Percentiles rank a stretch among this genome's conserved stretches.
Conservation (phyloP, 2,797 vertebrate genomes). For the Hippopotamyrus pictus region DNA sequence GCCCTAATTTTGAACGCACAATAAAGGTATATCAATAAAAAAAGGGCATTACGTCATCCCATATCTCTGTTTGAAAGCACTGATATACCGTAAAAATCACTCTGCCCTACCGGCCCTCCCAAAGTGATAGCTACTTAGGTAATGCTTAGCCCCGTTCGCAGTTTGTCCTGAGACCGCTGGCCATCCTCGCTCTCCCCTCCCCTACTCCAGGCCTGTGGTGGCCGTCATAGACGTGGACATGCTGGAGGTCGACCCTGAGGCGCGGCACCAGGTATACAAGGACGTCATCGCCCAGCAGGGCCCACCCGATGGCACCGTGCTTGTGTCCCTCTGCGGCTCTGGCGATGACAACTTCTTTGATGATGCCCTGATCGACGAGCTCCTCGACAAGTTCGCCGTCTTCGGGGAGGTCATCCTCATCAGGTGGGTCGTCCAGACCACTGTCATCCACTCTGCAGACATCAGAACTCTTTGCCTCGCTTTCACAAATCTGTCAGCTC, state of each 20-base stretch:
- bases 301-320: conserved; percentile 88
- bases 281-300: conserved; percentile 88
- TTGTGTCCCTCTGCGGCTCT: conserved; percentile 82
- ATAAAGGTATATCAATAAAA: background rate
- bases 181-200: background rate
- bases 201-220: conserved; percentile 77
- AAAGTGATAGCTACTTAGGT: background rate
- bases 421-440: conserved; percentile 61
- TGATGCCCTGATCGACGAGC: conserved; percentile 85
- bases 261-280: conserved; percentile 87
- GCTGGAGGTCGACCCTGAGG: conserved; percentile 90
- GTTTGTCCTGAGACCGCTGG: background rate
- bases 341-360: conserved; percentile 79
- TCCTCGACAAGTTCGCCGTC: conserved; percentile 82
- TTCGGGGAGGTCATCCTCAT: conserved; percentile 96
- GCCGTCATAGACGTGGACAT: conserved; percentile 88
- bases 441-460: background rate
- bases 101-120: background rate
- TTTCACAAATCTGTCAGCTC: background rate
- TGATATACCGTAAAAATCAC: background rate
- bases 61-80: background rate
- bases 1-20: background rate
- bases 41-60: background rate
- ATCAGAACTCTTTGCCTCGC: background rate
- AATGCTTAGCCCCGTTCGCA: background rate